These are phyloP conservation scores for Portevinia maculata DNA, from an alignment of 2,888 invertebrate genomes.

Conservation along the genomic window DNA sequence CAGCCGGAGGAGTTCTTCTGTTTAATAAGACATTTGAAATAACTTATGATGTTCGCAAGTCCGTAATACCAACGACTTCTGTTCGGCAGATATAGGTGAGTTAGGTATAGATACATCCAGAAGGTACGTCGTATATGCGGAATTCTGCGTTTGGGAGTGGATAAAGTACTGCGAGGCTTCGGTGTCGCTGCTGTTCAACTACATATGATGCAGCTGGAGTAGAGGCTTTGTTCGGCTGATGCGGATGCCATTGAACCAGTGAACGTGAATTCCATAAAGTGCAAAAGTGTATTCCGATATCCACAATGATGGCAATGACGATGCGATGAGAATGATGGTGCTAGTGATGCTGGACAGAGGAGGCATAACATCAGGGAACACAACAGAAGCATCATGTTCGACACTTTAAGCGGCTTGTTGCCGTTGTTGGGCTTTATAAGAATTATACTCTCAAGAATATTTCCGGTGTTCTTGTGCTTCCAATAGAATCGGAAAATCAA, in stretches of 20 bases:
- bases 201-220: constrained; percentile 48
- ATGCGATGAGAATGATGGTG: constrained; percentile 38
- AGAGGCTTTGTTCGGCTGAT: constrained; percentile 43
- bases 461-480: constrained; percentile 34
- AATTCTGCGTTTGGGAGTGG: constrained; percentile 39
- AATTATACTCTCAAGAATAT: constrained; percentile 17
- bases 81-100: constrained; percentile 33
- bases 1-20: constrained; percentile 50
- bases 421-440: constrained; percentile 17
- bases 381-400: constrained; percentile 63
- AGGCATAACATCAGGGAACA: constrained; percentile 10
- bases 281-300: constrained; percentile 72
- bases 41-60: constrained; percentile 72
- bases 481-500: constrained; percentile 28
- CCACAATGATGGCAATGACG: constrained; percentile 24
- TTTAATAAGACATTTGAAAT: constrained; percentile 73
- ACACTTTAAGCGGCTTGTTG: constrained; percentile 56
- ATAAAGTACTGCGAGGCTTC: constrained; percentile 58
- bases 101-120: too few species aligned
- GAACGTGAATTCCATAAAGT: constrained; percentile 76
- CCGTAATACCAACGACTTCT: constrained; percentile 67
- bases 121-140: constrained; percentile 4
- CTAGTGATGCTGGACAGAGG: constrained; percentile 19
- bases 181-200: constrained; percentile 63
- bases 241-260: constrained; percentile 71